Conservation (phyloP, 2,113 vertebrate genomes). For the Neolamprologus kungweensis region DNA sequence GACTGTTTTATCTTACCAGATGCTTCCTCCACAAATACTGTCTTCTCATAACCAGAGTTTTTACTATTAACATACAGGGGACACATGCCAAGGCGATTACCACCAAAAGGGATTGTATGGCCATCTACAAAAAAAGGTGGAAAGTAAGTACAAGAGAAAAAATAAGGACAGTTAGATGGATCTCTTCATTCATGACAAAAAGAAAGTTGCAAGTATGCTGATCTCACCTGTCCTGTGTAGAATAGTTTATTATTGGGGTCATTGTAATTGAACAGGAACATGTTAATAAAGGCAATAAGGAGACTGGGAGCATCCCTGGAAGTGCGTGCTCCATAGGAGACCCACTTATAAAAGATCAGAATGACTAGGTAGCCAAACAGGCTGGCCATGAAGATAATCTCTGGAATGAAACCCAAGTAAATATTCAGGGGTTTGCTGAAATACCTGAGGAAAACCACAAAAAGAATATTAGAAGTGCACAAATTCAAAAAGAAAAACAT, state of each 20-base stretch:
- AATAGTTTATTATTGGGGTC: slow-evolving; percentile 77
- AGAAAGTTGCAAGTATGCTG: neutral
- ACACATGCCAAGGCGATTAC: slow-evolving; percentile 86
- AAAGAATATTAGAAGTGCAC: neutral
- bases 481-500: neutral
- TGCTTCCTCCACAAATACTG: slow-evolving; percentile 84
- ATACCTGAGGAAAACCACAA: slow-evolving; percentile 70
- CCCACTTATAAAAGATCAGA: slow-evolving; percentile 94
- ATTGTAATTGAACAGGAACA: slow-evolving; percentile 91
- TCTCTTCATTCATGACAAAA: neutral
- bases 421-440: slow-evolving; percentile 94
- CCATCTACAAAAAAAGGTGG: slow-evolving; percentile 65
- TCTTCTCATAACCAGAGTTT: slow-evolving; percentile 84
- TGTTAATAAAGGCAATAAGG: slow-evolving; percentile 97
- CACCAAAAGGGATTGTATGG: slow-evolving; percentile 84
- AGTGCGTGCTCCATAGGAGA: slow-evolving; percentile 74
- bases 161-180: neutral
- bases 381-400: slow-evolving; percentile 89
- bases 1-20: slow-evolving; percentile 74
- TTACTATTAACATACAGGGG: slow-evolving; percentile 90
- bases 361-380: slow-evolving; percentile 93
- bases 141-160: neutral
- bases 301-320: slow-evolving; percentile 89
- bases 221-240: slow-evolving; percentile 87
- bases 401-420: slow-evolving; percentile 93